Conservation (phyloP, 2,888 invertebrate species). For the Acanthopleura granulata region DNA sequence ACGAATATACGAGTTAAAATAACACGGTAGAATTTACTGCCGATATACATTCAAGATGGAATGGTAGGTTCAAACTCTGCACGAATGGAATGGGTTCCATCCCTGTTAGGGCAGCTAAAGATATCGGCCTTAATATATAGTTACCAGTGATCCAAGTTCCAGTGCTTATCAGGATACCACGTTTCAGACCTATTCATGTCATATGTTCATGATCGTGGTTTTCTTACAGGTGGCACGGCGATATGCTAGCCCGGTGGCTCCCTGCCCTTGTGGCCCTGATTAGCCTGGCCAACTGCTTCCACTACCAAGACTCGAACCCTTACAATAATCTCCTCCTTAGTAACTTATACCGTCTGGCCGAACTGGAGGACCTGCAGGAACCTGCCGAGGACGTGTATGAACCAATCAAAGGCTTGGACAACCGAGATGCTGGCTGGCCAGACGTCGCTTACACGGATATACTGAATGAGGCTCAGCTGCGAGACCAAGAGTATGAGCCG, state of each 20-base stretch:
- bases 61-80: no score
- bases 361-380: constrained; percentile 2
- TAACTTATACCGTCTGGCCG: constrained; percentile 11
- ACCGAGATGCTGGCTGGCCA: neutral
- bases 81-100: no score
- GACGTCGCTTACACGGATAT: constrained; percentile 8
- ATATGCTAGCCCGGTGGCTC: neutral
- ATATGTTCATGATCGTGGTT: no score
- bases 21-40: no score
- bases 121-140: no score
- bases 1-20: no score
- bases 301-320: neutral
- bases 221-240: no score
- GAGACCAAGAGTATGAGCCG: constrained; percentile 56
- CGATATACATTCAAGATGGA: no score
- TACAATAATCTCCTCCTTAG: neutral
- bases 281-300: neutral
- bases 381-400: neutral
- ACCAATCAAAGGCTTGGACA: constrained; percentile 1
- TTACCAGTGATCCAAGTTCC: no score
- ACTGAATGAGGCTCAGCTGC: constrained; percentile 41
- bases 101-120: no score
- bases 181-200: no score
- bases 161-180: no score
- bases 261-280: neutral